A percentile compares a stretch with the other conserved stretches of the same genome.
These are phyloP conservation scores for Heliconius hortense DNA, from an alignment of 2,888 invertebrate species.

Conservation along the genomic window DNA sequence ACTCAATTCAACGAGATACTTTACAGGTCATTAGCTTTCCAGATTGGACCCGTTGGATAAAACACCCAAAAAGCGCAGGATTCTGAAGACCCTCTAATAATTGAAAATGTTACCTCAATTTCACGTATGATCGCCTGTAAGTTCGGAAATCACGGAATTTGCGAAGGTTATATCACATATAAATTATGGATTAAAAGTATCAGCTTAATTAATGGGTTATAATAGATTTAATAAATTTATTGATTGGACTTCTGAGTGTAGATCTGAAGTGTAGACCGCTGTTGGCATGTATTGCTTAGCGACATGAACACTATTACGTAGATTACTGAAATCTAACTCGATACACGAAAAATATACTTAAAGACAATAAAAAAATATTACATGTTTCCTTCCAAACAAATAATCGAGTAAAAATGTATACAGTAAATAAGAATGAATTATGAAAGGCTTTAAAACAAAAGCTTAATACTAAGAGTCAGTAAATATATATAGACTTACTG, in stretches of 20 bases:
- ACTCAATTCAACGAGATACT: constrained; percentile 72
- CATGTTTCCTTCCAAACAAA: too few relatives aligned
- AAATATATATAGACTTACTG: constrained; percentile 14
- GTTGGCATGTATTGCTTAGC: not conserved
- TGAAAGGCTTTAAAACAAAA: not conserved
- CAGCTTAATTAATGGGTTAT: constrained; percentile 6
- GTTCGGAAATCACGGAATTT: constrained; percentile 38
- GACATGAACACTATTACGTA: not conserved
- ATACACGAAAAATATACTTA: too few relatives aligned
- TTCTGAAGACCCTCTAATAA: constrained; percentile 51
- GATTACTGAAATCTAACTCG: too few relatives aligned
- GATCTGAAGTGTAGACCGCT: not conserved
- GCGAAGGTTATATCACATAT: constrained; percentile 14
- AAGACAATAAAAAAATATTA: too few relatives aligned
- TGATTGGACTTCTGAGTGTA: not conserved
- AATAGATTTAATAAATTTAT: not conserved
- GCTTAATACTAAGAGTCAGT: not conserved
- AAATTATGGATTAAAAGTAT: constrained; percentile 6
- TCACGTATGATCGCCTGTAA: constrained; percentile 55
- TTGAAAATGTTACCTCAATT: constrained; percentile 58
- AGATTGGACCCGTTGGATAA: constrained; percentile 65
- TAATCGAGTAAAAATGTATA: not conserved
- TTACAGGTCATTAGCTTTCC: constrained; percentile 75
- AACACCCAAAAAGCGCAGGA: constrained; percentile 59
- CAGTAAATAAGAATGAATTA: not conserved